Evolutionary conservation across 64 coral and sea anemone genomes (phyloP).

Genomic region (Astreopora myriophthalma): DNA sequence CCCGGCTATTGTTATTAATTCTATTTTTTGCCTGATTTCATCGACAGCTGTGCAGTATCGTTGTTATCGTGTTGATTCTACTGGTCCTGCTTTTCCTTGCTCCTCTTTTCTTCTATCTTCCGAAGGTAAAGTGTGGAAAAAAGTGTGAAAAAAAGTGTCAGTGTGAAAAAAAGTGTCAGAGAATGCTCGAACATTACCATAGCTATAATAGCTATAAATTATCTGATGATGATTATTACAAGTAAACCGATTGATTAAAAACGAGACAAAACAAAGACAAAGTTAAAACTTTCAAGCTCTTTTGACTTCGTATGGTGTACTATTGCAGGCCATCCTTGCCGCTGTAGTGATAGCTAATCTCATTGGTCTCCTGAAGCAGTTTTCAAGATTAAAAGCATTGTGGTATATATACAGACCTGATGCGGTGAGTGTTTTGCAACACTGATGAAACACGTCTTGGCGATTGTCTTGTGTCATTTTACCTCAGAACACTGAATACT

Average conservation of each 20-base stretch:
- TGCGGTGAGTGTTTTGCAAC: constrained; percentile 57
- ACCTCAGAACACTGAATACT: too few species aligned
- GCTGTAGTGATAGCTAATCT: constrained; percentile 90
- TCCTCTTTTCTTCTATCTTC: constrained; percentile 79
- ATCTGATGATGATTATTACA: too few species aligned
- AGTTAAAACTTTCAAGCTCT: too few species aligned
- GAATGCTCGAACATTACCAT: too few species aligned
- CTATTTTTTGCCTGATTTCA: neutral
- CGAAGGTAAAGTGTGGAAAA: constrained; percentile 61
- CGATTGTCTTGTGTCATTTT: too few species aligned
- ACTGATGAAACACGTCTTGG: too few species aligned
- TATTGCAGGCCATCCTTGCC: constrained; percentile 68
- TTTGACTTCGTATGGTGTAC: neutral
- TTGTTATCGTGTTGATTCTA: constrained; percentile 66
- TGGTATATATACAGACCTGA: constrained; percentile 76
- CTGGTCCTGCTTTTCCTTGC: constrained; percentile 73
- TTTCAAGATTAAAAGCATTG: constrained; percentile 61
- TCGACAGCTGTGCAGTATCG: constrained; percentile 74
- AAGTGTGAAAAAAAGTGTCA: too few species aligned
- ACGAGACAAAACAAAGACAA: too few species aligned
- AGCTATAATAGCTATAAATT: too few species aligned
- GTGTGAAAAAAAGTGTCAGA: too few species aligned
- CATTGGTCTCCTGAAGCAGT: constrained; percentile 81
- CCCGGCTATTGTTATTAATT: too few species aligned
- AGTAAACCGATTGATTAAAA: too few species aligned